Conservation (phyloP, 1,140 invertebrate genomes). For the Laupala kohalensis region DNA sequence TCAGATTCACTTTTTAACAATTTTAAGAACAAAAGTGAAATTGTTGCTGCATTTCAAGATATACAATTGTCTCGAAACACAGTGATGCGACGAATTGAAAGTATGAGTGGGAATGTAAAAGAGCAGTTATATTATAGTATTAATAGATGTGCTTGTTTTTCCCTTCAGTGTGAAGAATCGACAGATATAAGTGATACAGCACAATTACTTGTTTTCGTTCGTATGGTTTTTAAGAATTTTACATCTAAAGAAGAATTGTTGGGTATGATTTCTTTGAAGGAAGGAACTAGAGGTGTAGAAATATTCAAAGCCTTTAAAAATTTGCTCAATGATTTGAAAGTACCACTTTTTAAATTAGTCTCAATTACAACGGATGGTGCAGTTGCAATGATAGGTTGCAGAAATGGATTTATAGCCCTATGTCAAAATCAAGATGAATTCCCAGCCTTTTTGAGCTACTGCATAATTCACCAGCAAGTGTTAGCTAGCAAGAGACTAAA, state of each 20-base stretch:
- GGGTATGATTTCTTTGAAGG: slow-evolving; percentile 23
- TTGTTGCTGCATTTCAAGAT: too few species aligned
- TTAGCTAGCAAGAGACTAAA: too few species aligned
- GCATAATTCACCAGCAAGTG: slow-evolving; percentile 24
- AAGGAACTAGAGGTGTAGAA: too few species aligned
- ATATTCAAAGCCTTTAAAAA: slow-evolving; percentile 23
- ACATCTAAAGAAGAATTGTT: slow-evolving; percentile 24
- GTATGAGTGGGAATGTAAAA: too few species aligned
- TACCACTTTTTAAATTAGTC: too few species aligned
- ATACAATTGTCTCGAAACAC: too few species aligned
- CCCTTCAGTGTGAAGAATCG: slow-evolving; percentile 21
- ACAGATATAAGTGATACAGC: slow-evolving; percentile 22
- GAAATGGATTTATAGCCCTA: slow-evolving; percentile 21
- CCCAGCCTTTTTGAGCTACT: slow-evolving; percentile 23
- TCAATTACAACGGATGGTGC: slow-evolving; percentile 24
- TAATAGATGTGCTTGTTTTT: slow-evolving; percentile 17
- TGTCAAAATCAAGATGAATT: slow-evolving; percentile 21
- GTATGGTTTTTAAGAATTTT: slow-evolving; percentile 23
- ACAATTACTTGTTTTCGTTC: slow-evolving; percentile 22
- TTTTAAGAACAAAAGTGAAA: slow-evolving; percentile 10
- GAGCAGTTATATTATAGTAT: too few species aligned
- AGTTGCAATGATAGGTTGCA: slow-evolving; percentile 21
- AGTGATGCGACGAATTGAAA: too few species aligned
- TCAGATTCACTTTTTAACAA: too few species aligned
- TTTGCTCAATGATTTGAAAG: slow-evolving; percentile 17